Evolutionary conservation across 2,113 vertebrate species (phyloP), one percentile per base, ranked within the genome.

Genomic region (Chascanopsetta lugubris): DNA sequence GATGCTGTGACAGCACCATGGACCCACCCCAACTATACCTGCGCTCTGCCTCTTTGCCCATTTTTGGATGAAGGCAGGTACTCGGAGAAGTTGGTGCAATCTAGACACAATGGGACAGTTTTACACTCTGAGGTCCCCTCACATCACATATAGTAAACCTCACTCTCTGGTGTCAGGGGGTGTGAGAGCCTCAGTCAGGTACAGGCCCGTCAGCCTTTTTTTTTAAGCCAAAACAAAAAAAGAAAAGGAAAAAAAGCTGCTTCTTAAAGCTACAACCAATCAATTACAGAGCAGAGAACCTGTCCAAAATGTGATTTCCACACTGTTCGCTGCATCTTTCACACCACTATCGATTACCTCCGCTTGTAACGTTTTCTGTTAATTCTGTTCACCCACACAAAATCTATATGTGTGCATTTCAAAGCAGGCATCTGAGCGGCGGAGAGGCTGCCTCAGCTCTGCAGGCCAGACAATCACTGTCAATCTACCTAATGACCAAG

Each of bases 301-400:
- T 88, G 89, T 91, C 88, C 79, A 70, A 89, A 85, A 68, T 82
- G 85, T 78, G 87, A 91, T 91, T 89, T 91, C 84, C 83, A 87
- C 85, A 79, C 88, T 75, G 80, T 86, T 81, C 80, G 55, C 77
- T 53, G 68, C 88, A 85, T 91, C 89, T 89, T 85, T 91, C 83
- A 90, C 90, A 86, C 76, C 59, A 38, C 56, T 87, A 89, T 91
- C 73, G 92, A 92, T 92, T 86, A 68, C 71, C 84, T 64, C 72
- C 38, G 82, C 86, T 86, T 90, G 87, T 90, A 92, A 89, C 85
- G 80, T 83, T 91, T 89, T 90, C 88, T 89, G 85, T 90, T 92
- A 90, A 91, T 91, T 90, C 91, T 87, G 85, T 89, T 87, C 79
- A 76, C 84, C 83, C 73, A 79, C 84, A 88, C 79, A 83, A 85